phyloP scores from a whole-genome alignment of 1,140 invertebrate genomes.

The Eupristina koningsbergeri region DNA sequence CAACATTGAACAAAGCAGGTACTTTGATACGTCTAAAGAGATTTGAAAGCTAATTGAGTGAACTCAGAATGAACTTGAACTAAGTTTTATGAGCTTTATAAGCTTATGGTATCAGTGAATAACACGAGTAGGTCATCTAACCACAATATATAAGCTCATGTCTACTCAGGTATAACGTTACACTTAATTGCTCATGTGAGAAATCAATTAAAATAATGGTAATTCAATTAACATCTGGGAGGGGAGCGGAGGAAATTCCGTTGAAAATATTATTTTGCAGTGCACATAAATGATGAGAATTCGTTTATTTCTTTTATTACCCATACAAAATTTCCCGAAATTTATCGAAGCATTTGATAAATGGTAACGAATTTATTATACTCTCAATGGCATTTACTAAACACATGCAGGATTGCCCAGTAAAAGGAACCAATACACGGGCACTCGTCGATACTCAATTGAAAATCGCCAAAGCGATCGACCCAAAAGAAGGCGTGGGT shows the following conservation, averaged over 20 bases:
- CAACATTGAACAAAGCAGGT: neutral
- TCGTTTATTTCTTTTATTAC: neutral
- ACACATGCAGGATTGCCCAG: neutral
- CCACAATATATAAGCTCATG: neutral
- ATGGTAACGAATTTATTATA: neutral
- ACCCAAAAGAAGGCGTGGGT: neutral
- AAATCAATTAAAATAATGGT: neutral
- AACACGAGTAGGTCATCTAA: neutral
- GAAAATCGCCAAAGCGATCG: neutral
- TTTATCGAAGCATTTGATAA: neutral
- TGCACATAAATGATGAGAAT: neutral
- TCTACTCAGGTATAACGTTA: neutral
- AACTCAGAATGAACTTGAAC: neutral
- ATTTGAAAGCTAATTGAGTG: neutral
- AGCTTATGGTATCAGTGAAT: neutral
- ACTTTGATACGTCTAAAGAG: neutral
- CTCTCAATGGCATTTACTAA: neutral
- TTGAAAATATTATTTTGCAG: too few species aligned
- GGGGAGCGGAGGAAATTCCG: too few species aligned
- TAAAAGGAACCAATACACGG: neutral
- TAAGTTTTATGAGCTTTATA: neutral
- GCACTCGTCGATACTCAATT: conserved; percentile 38
- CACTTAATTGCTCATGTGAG: neutral
- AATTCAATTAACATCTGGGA: too few species aligned
- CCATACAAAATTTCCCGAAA: neutral